Percentiles rank a stretch among this genome's conserved stretches.
phyloP scores from a whole-genome alignment of 2,113 vertebrate species.

The Dromas ardeola region DNA sequence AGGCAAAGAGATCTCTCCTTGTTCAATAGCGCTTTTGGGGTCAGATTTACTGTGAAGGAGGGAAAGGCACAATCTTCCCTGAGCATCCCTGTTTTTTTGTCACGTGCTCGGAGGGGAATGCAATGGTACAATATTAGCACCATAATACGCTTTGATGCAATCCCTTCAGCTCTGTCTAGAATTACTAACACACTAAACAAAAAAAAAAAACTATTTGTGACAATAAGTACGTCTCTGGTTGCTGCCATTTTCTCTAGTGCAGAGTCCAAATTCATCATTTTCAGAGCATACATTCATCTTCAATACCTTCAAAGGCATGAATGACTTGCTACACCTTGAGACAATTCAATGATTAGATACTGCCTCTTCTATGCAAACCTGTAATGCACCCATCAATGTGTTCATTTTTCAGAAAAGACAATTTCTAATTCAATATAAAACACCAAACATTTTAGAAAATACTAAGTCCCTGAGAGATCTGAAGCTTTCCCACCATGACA shows the following conservation, averaged over 20 bases:
- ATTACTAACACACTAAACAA: not conserved
- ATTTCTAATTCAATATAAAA: not conserved
- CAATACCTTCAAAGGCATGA: not conserved
- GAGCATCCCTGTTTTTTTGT: not conserved
- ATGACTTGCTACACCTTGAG: not conserved
- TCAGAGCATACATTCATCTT: not conserved
- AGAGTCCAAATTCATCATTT: not conserved
- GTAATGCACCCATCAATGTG: not conserved
- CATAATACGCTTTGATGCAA: rapidly evolving
- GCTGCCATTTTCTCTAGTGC: not conserved
- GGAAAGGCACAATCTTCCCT: not conserved
- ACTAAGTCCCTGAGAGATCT: not conserved
- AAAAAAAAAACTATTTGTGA: not conserved
- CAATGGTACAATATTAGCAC: not conserved
- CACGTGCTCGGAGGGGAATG: not conserved
- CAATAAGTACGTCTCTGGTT: not conserved
- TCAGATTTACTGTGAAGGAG: not conserved
- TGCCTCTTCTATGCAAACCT: not conserved
- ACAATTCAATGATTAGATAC: not conserved
- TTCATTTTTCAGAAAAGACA: not conserved
- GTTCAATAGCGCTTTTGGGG: not conserved
- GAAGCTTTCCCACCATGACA: not conserved
- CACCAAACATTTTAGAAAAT: not conserved
- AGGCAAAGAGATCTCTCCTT: not conserved
- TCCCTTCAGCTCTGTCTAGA: not conserved